Conservation (phyloP, 2,888 invertebrate species). For the Acheta domesticus region DNA sequence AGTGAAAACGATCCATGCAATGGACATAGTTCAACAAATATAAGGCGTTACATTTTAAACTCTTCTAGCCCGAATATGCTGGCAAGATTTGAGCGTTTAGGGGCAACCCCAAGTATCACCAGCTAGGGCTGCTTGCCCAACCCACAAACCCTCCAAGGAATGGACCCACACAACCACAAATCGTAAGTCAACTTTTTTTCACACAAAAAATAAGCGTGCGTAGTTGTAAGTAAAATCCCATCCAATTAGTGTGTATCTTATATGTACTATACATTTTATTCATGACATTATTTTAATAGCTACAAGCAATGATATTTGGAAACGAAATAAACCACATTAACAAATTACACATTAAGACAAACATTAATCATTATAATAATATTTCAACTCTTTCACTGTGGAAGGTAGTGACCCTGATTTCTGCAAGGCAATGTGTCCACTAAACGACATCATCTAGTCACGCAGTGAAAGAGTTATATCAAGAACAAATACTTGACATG, state of each 20-base stretch:
- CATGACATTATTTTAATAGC: too few species aligned
- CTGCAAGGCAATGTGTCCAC: background rate
- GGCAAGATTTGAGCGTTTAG: background rate
- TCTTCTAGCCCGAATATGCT: background rate
- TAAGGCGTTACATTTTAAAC: background rate
- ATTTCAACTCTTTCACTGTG: constrained; percentile 3
- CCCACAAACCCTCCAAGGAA: constrained; percentile 7
- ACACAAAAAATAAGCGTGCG: too few species aligned
- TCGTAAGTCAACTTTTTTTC: too few species aligned
- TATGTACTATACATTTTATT: too few species aligned
- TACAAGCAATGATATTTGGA: too few species aligned
- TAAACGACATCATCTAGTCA: background rate
- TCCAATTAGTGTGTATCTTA: too few species aligned
- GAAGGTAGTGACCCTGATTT: background rate
- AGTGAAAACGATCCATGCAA: too few species aligned
- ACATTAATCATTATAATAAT: background rate
- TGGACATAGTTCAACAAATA: background rate
- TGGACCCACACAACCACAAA: constrained; percentile 12
- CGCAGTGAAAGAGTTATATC: background rate
- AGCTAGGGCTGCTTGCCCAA: constrained; percentile 18
- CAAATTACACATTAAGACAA: background rate
- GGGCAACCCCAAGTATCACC: background rate
- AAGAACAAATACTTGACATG: background rate
- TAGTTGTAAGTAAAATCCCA: too few species aligned
- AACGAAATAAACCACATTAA: background rate